Conservation (phyloP, 2,888 invertebrate species). For the Dryadula phaetusa region DNA sequence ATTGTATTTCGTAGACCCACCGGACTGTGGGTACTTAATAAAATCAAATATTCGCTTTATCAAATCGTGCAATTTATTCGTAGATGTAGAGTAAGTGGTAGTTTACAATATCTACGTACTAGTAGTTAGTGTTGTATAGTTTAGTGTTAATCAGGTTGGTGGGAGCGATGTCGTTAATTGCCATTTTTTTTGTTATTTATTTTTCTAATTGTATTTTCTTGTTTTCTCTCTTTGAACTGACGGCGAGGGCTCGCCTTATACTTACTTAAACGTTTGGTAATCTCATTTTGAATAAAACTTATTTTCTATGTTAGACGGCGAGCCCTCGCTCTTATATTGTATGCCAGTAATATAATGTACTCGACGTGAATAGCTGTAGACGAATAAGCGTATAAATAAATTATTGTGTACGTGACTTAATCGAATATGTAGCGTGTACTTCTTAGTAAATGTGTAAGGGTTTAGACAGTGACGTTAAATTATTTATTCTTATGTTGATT, state of each 20-base stretch:
- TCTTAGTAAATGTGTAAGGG: constrained; percentile 77
- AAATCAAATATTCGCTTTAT: constrained; percentile 77
- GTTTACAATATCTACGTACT: constrained; percentile 64
- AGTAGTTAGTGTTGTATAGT: constrained; percentile 64
- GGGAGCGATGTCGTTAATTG: constrained; percentile 60
- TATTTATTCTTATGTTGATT: constrained; percentile 84
- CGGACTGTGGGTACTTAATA: constrained; percentile 55
- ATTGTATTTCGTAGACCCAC: constrained; percentile 53
- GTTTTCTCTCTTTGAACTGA: constrained; percentile 61
- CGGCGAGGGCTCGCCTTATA: constrained; percentile 45
- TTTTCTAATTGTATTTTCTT: constrained; percentile 74
- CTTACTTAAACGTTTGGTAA: background rate
- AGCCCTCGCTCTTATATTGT: constrained; percentile 55
- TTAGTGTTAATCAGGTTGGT: constrained; percentile 52
- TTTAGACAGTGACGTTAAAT: constrained; percentile 78
- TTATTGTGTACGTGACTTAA: constrained; percentile 71
- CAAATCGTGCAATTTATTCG: constrained; percentile 82
- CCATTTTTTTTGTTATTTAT: constrained; percentile 80
- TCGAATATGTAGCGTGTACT: constrained; percentile 69
- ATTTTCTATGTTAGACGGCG: constrained; percentile 32
- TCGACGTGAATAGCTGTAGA: constrained; percentile 64
- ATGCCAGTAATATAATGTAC: constrained; percentile 77
- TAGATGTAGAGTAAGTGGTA: constrained; percentile 70
- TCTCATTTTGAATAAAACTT: background rate
- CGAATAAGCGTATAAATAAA: constrained; percentile 58